Evolutionary conservation across 2,888 invertebrate species (phyloP), one percentile per base, ranked within the genome.

Genomic region (Alviniconcha strummeri): DNA sequence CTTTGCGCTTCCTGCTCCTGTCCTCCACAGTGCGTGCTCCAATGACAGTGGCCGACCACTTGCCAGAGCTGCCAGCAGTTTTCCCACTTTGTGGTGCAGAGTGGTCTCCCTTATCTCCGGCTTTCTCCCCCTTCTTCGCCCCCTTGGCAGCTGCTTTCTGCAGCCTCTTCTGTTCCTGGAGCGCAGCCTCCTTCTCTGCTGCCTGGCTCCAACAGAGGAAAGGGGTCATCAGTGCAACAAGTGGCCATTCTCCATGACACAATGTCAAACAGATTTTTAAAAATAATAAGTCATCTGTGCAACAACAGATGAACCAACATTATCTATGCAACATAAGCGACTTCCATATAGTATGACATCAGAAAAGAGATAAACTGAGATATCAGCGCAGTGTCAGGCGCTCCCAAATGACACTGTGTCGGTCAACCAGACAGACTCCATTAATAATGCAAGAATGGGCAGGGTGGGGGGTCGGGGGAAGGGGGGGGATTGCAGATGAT

Each of bases 121-220:
- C 36, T 74, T 82, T 74, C 64, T 74, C 83, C 19, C 64, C 80
- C 84, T 88, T 88, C 76, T 88, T 88, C n/a, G 82, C 80, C 4
- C 86, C 82, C 80, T 90, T 90, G 81, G 88, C 89, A 17, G 84
- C 87, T 54, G 77, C 77, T 60, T 84, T 84, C 60, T 85, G 85
- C 55, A 88, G 87, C 80, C 87, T 88, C 79, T 88, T 87, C 81
- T 84, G 84, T 36, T 84, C 78, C 36, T 84, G 80, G 67, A 83
- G 57, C 5, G 80, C 83, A 11, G 86, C 86, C 83, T 89, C 90
- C 72, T 90, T 89, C 81, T 89, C 89, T 67, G 89, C 88, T 81
- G 88, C 88, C 90, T 91, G 81, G 15, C 0, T 56, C 52, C 4
- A 11, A 74, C 52, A 74, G 13, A 75, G 60, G 13, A 60, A 60